Evolutionary conservation across 37 sponge, comb jelly and placozoan species (phyloP).

Genomic region (Eunapius fragilis): DNA sequence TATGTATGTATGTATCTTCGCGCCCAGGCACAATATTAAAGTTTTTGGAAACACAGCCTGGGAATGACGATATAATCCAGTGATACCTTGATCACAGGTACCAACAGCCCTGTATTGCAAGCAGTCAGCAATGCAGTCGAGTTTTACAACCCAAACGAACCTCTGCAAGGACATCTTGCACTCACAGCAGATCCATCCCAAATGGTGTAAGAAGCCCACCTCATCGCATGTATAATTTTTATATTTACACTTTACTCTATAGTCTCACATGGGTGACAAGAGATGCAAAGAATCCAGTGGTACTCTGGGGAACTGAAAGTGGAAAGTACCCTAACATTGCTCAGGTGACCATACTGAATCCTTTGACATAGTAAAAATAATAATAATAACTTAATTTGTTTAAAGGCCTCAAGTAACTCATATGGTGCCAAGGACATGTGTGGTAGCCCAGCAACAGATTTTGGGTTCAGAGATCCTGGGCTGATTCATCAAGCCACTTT

Average conservation of each 20-base stretch:
- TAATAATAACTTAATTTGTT: not conserved
- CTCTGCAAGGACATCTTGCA: slow-evolving; percentile 66
- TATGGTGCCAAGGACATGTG: slow-evolving; percentile 84
- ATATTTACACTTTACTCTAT: too few relatives aligned
- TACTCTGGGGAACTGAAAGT: slow-evolving; percentile 48
- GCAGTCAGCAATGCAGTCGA: slow-evolving; percentile 41
- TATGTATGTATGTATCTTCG: too few relatives aligned
- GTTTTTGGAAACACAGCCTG: too few relatives aligned
- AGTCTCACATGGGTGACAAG: slow-evolving; percentile 65
- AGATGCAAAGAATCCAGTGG: slow-evolving; percentile 43
- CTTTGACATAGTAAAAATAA: not conserved
- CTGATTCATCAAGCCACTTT: slow-evolving; percentile 43
- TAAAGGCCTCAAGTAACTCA: slow-evolving; percentile 44
- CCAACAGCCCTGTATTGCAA: slow-evolving; percentile 24
- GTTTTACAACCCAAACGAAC: slow-evolving; percentile 66
- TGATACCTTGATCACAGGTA: not conserved
- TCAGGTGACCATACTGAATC: not conserved
- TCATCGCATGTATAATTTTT: not conserved
- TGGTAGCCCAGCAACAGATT: slow-evolving; percentile 70
- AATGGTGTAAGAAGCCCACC: slow-evolving; percentile 51
- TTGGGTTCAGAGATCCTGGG: slow-evolving; percentile 73
- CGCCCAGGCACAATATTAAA: too few relatives aligned
- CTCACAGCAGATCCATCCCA: slow-evolving; percentile 51
- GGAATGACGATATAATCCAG: too few relatives aligned
- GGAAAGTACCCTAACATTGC: slow-evolving; percentile 14